phyloP scores from a whole-genome alignment of 2,888 invertebrate genomes.

The Eurytoma adleriae region DNA sequence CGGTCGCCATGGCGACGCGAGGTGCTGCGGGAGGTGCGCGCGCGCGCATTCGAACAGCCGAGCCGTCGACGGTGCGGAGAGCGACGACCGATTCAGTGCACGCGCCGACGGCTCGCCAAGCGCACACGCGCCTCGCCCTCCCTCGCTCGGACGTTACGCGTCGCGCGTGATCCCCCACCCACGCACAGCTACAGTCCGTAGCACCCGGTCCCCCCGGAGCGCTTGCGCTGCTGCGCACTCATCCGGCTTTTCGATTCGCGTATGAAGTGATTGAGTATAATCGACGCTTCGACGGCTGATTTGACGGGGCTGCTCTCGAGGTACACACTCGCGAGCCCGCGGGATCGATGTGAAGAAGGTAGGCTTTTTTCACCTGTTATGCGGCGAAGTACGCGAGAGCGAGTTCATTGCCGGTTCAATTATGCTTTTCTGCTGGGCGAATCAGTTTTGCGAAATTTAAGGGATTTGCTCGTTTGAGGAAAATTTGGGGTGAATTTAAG shows the following conservation, averaged over 20 bases:
- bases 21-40: conserved; percentile 14
- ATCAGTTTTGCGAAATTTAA: too few relatives aligned
- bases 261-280: conserved; percentile 6
- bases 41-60: conserved; percentile 13
- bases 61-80: conserved; percentile 57
- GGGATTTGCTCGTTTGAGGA: too few relatives aligned
- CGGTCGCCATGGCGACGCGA: conserved; percentile 19
- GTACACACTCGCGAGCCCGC: not conserved
- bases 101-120: conserved; percentile 71
- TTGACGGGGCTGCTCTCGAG: not conserved
- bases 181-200: not conserved
- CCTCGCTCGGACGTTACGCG: not conserved
- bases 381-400: too few relatives aligned
- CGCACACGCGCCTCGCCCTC: conserved; percentile 61
- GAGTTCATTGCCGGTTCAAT: too few relatives aligned
- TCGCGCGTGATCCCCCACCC: not conserved
- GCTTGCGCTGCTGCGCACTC: not conserved
- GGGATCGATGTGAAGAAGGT: conserved; percentile 31
- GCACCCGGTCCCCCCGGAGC: not conserved
- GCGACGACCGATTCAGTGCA: conserved; percentile 71
- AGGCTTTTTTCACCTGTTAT: not conserved
- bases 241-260: not conserved
- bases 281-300: not conserved
- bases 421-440: too few relatives aligned
- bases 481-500: too few relatives aligned